Conservation (phyloP, 2,888 invertebrate species). For the Xylota segnis region DNA sequence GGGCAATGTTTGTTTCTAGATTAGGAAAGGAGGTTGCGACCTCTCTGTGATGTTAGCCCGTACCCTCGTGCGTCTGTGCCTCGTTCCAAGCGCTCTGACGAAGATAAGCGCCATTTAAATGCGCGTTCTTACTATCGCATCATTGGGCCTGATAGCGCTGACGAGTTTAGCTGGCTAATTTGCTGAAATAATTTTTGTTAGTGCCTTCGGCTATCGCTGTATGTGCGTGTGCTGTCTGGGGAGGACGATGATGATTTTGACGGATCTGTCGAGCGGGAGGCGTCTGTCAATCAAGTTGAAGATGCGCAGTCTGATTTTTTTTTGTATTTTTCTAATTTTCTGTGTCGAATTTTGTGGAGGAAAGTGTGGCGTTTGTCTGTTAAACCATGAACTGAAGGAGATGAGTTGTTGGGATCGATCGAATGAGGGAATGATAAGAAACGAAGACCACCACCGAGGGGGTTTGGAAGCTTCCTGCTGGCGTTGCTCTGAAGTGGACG, state of each 20-base stretch:
- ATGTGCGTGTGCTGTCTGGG: constrained; percentile 11
- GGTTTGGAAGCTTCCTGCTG: constrained; percentile 1
- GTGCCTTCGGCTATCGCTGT: neutral
- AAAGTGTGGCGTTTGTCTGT: constrained; percentile 69
- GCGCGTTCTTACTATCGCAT: constrained; percentile 45
- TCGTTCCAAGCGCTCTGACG: constrained; percentile 30
- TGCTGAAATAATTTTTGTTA: constrained; percentile 39
- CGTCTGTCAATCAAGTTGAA: constrained; percentile 61
- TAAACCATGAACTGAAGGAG: constrained; percentile 7
- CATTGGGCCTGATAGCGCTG: constrained; percentile 31
- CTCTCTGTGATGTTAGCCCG: constrained; percentile 33
- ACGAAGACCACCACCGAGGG: constrained; percentile 15
- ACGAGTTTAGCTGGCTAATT: constrained; percentile 63
- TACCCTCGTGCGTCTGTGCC: constrained; percentile 22
- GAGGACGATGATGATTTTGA: constrained; percentile 59
- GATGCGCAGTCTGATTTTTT: constrained; percentile 24
- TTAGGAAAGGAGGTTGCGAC: constrained; percentile 64
- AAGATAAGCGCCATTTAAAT: constrained; percentile 72
- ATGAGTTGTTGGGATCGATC: constrained; percentile 9
- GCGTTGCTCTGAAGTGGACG: neutral
- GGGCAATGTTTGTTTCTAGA: constrained; percentile 51
- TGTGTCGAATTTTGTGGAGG: constrained; percentile 10
- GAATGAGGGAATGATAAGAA: constrained; percentile 2
- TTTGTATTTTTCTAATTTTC: neutral
- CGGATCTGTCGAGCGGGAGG: constrained; percentile 60